Base-by-base conservation (phyloP, 2,797 vertebrate genomes). In the Trachops cirrhosus region DNA sequence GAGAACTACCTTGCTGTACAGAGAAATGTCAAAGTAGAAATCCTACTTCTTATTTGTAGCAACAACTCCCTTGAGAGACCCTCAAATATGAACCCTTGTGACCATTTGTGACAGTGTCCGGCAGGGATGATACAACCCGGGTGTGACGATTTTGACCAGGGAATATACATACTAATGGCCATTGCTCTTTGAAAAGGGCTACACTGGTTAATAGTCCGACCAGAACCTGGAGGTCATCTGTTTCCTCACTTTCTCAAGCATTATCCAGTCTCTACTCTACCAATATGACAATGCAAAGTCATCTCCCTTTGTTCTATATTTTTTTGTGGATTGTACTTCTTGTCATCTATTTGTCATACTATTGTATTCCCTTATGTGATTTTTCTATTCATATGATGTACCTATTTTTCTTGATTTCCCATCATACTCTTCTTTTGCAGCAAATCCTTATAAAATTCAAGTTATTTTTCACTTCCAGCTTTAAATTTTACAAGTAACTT, bases 401-500 rank as follows among this genome's bases (percentile, higher is more conserved):
- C 18, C 39, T 77, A 39, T 90, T 93, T 91, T 80, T 91, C 83
- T 91, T 91, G 34, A 94, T 94, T 91, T 85, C 15, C 73, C 79
- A 41, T 80, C 89, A 91, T 78, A 91, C 64, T 57, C 44, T 78
- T 88, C 86, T 94, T 88, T 70, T 94, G 46, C 46, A 90, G 44
- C n/a, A 79, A 83, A 95, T 52, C 12, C 71, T 91, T 67, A 5
- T 32, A 91, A 92, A 83, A 52, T 80, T 71, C 5, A 39, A 79
- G 57, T 75, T 80, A 92, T 73, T 80, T 39, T 93, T 96, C 52
- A 82, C 52, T 88, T 39, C 22, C 7, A 79, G 34, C 57, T 96
- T 93, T 59, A 88, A 88, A 88, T 86, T 88, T 85, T 95, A 86
- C 73, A 94, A 77, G 39, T 75, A 75, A 79, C 44, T 87, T 87